A percentile compares a stretch with the other conserved stretches of the same genome.
phyloP scores from a whole-genome alignment of 1,140 invertebrate genomes.

The Cecropterus lyciades region DNA sequence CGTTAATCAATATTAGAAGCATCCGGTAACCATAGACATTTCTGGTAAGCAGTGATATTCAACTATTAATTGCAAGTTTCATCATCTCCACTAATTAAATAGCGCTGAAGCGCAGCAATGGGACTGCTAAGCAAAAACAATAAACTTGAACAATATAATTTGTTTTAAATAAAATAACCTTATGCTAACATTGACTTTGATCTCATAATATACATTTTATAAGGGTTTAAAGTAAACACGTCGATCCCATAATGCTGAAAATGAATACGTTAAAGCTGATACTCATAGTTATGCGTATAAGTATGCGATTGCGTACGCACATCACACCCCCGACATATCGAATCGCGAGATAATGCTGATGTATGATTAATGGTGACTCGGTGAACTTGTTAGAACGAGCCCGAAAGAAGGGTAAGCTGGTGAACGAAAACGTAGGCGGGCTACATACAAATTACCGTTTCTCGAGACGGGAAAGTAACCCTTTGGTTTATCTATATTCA shows the following conservation, averaged over 20 bases:
- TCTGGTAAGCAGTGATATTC: too few relatives aligned
- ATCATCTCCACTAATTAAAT: too few relatives aligned
- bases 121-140: too few relatives aligned
- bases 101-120: too few relatives aligned
- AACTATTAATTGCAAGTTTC: too few relatives aligned
- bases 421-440: slow-evolving; percentile 48
- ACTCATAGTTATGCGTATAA: slow-evolving; percentile 29
- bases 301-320: slow-evolving; percentile 40
- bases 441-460: slow-evolving; percentile 62
- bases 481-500: slow-evolving; percentile 49
- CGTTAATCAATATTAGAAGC: too few relatives aligned
- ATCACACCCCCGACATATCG: slow-evolving; percentile 38
- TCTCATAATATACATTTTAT: slow-evolving; percentile 8
- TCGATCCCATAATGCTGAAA: slow-evolving; percentile 36
- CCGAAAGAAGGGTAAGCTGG: slow-evolving; percentile 23
- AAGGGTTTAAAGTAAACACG: slow-evolving; percentile 14
- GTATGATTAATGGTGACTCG: slow-evolving; percentile 59
- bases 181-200: not conserved
- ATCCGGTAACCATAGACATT: too few relatives aligned
- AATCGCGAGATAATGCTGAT: slow-evolving; percentile 54
- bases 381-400: slow-evolving; percentile 39
- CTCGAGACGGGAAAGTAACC: slow-evolving; percentile 44
- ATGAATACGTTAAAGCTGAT: slow-evolving; percentile 40
- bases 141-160: too few relatives aligned
- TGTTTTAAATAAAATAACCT: not conserved